phyloP scores from a whole-genome alignment of 2,888 invertebrate genomes.

The Venusia cambrica region DNA sequence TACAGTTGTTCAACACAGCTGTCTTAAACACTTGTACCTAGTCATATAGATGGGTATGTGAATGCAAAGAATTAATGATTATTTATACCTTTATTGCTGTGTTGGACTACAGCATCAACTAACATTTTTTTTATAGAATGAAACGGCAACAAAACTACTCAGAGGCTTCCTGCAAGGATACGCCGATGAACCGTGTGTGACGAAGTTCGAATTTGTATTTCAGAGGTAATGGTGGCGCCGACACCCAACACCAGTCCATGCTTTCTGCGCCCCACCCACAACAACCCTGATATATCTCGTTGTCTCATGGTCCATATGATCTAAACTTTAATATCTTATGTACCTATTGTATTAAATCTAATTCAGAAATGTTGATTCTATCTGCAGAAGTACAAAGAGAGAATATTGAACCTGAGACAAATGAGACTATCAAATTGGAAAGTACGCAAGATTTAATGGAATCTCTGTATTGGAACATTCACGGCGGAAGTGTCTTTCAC shows the following conservation, averaged over 20 bases:
- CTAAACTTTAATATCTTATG: constrained; percentile 53
- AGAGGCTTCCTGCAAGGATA: constrained; percentile 58
- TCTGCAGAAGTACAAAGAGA: constrained; percentile 79
- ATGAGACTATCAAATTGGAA: constrained; percentile 67
- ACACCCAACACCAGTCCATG: constrained; percentile 71
- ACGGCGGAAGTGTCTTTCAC: constrained; percentile 83
- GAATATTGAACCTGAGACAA: constrained; percentile 75
- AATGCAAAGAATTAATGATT: too few relatives aligned
- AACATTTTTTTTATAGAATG: constrained; percentile 28
- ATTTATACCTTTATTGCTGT: too few relatives aligned
- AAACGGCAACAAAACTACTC: constrained; percentile 66
- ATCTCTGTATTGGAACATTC: constrained; percentile 82
- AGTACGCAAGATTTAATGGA: constrained; percentile 75
- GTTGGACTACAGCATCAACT: too few relatives aligned
- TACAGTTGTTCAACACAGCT: too few relatives aligned
- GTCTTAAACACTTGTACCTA: too few relatives aligned
- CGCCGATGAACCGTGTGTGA: constrained; percentile 58
- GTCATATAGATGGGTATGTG: too few relatives aligned
- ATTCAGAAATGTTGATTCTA: constrained; percentile 72
- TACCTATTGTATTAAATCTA: constrained; percentile 36
- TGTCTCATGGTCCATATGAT: constrained; percentile 84
- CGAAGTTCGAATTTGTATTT: constrained; percentile 75
- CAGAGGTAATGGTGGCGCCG: constrained; percentile 77
- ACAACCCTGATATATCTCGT: constrained; percentile 83
- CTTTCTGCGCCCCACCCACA: constrained; percentile 77